Evolutionary conservation across 2,797 vertebrate genomes (phyloP).

Genomic region (Paratrypauchen microcephalus): DNA sequence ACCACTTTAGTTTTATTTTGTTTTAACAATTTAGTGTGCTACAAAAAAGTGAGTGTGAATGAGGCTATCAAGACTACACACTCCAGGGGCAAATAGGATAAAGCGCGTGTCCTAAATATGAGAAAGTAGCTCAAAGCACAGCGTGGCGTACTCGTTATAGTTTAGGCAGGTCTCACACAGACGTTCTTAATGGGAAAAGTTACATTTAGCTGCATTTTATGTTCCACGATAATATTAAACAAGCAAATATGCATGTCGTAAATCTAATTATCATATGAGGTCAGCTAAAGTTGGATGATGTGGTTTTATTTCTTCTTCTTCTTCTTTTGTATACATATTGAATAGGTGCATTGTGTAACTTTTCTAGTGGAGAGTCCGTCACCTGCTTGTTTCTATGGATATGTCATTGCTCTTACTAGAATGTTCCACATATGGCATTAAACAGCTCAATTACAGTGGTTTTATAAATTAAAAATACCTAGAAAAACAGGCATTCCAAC

Average conservation of each 20-base stretch:
- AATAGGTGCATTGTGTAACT: no score
- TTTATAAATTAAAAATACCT: no score
- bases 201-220: not conserved
- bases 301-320: no score
- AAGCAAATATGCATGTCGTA: not conserved
- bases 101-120: not conserved
- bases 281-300: no score
- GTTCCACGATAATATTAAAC: not conserved
- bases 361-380: no score
- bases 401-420: no score
- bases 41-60: constrained; percentile 40
- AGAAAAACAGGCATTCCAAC: no score
- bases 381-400: no score
- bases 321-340: no score
- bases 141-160: not conserved
- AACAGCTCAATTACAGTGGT: no score
- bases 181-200: not conserved
- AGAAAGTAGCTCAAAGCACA: constrained; percentile 13
- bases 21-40: constrained; percentile 49
- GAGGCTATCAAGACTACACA: constrained; percentile 16
- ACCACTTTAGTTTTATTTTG: not conserved
- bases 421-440: no score
- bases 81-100: constrained; percentile 19
- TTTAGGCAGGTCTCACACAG: constrained; percentile 9
- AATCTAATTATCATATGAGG: not conserved